Base-by-base conservation (phyloP, 2,888 invertebrate genomes). In the Coenonympha arcania region DNA sequence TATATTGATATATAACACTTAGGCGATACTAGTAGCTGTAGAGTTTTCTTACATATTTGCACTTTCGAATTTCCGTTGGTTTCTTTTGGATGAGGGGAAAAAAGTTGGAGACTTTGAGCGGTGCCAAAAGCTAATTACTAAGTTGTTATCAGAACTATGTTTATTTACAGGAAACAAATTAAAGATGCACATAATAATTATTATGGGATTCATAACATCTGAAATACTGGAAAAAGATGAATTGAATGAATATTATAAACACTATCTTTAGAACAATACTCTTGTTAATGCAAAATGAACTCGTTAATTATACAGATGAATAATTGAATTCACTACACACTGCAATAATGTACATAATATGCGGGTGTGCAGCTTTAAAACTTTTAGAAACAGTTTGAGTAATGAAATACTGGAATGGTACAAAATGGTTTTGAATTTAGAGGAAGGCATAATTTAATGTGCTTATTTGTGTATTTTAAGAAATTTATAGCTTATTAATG, bases 1-100 rank as follows among this genome's bases (percentile, higher is more conserved):
- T 81, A 81, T 82, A 84, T 82, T 84, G 82, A 81, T 84, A 84
- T 68, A 70, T 68, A 70, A 74, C 83, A 79, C 77, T 76, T 76
- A 84, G 81, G 72, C 69, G 63, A 77, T 79, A 71, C 61, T 66
- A 51, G 71, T 73, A 71, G 68, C 48, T 59, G 72, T 73, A 73
- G 71, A 66, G 60, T 68, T 66, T 72, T 63, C 60, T 69, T 65
- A 57, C 65, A 68, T 72, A 69, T 66, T 65, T 74, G 82, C 82
- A 83, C 81, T 66, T 56, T 63, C 15, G 20, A 22, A 15, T 45
- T 53, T 30, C 19, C 8, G 43, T 66, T 56, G 41, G 61, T 69
- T 67, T 55, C 58, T 55, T 63, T 73, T 70, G 64, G 33, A 15
- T 51, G 15, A 15, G 24, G 37, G 28, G 19, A 31, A 26, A 6